Base-by-base conservation (phyloP, 2,113 vertebrate species). In the Pionites leucogaster region DNA sequence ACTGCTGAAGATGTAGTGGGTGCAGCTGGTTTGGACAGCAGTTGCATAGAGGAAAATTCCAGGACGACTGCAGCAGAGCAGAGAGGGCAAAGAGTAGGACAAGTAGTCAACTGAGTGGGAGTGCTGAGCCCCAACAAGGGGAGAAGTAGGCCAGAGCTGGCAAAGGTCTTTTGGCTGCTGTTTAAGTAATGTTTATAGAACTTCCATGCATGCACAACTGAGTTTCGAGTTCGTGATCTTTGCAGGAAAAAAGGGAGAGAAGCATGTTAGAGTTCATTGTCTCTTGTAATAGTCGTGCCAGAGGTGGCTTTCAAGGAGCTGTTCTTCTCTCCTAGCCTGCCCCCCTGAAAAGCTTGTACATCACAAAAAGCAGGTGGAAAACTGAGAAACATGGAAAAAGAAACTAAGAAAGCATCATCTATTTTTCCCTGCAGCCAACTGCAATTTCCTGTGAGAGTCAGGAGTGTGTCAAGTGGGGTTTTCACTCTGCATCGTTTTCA, bases 1-100 rank as follows among this genome's bases (percentile, higher is more conserved):
- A 99, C 98, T 99, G 99, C 99, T 98, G 99, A 99, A 99, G 99
- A 99, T 99, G 99, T 99, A 99, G 99, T 99, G 98, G 99, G 98
- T 99, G 99, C 99, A 99, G 99, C 99, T 99, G 99, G 98, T 98
- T 98, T 98, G 98, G 99, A 98, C 99, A 99, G 99, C 98, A 98
- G 98, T 98, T 98, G 98, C 98, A 99, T 97, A 98, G 98, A 98
- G 98, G 98, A 98, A 99, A 98, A 98, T 98, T 98, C 96, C 97
- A 96, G 98, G 98, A 98, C 92, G 96, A 98, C 97, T 91, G 98
- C 99, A 99, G 93, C 92, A 75, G 99, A 99, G 99, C 99, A 99
- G 98, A 99, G 99, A 99, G 99, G 99, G 99, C 99, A 99, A 98
- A 99, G 98, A 99, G 98, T 98, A 99, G 99, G 99, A 99, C 98